A percentile compares a stretch with the other conserved stretches of the same genome.
phyloP scores from a whole-genome alignment of 1,140 invertebrate species.

The Drosophila fuyamai region DNA sequence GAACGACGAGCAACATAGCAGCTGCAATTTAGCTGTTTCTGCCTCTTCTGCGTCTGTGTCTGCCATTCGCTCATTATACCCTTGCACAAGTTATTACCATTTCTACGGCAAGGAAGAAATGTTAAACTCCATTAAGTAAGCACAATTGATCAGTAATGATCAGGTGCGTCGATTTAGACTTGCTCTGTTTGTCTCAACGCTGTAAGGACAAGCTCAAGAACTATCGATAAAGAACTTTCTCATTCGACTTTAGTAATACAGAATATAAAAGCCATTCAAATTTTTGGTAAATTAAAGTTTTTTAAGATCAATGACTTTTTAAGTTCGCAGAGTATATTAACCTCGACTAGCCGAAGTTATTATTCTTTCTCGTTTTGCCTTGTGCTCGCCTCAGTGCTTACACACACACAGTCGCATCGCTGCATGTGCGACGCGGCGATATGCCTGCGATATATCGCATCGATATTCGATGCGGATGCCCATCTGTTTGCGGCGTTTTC shows the following conservation, averaged over 20 bases:
- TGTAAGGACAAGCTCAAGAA: too few species aligned
- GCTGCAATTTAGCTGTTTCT: conserved; percentile 74
- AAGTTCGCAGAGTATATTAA: background rate
- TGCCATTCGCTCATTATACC: conserved; percentile 72
- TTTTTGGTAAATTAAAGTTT: too few species aligned
- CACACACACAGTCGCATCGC: background rate
- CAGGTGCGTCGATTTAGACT: too few species aligned
- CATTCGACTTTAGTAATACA: too few species aligned
- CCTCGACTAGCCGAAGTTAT: background rate
- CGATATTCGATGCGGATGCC: conserved; percentile 21
- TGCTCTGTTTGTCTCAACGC: too few species aligned
- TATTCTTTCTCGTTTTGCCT: conserved; percentile 14
- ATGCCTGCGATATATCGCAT: conserved; percentile 15
- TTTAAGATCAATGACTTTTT: too few species aligned
- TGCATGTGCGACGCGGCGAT: conserved; percentile 15
- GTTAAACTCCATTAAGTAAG: too few species aligned
- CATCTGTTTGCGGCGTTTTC: conserved; percentile 21
- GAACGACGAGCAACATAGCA: conserved; percentile 67
- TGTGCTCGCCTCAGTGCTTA: conserved; percentile 15
- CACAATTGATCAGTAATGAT: background rate
- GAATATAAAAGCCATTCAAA: too few species aligned
- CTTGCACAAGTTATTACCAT: conserved; percentile 16
- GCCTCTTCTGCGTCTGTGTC: conserved; percentile 42
- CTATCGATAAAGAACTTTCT: too few species aligned
- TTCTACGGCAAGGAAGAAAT: background rate